Evolutionary conservation across 2,797 vertebrate genomes (phyloP).

Genomic region (Chiropotes sagulatus): DNA sequence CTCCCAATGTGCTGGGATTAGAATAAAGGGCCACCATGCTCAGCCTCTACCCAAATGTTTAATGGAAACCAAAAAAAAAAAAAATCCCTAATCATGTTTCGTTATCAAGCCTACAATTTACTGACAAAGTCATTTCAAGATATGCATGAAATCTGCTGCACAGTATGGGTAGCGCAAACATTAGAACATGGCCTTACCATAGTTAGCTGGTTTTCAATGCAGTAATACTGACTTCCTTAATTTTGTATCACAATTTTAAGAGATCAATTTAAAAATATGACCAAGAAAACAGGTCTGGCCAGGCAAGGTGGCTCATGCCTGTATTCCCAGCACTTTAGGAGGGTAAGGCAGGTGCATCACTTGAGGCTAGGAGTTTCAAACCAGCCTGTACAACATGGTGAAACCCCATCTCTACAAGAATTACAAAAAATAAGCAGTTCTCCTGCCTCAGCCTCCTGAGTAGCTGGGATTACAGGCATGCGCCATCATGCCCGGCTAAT

Average conservation of each 20-base stretch:
- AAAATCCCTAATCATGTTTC: not conserved
- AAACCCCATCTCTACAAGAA: too few relatives aligned
- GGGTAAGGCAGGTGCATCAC: too few relatives aligned
- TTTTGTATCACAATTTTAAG: slow-evolving; percentile 29
- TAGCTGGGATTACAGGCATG: too few relatives aligned
- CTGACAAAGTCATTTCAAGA: not conserved
- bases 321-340: too few relatives aligned
- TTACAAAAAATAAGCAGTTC: too few relatives aligned
- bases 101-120: not conserved
- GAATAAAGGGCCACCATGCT: too few relatives aligned
- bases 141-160: not conserved
- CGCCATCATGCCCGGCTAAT: too few relatives aligned
- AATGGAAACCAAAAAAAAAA: not conserved
- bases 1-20: too few relatives aligned
- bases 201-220: slow-evolving; percentile 12
- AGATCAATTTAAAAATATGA: not conserved
- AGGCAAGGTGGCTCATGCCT: too few relatives aligned
- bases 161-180: not conserved
- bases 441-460: too few relatives aligned
- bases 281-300: not conserved
- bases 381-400: too few relatives aligned
- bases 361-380: too few relatives aligned
- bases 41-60: not conserved
- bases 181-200: not conserved
- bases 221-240: slow-evolving; percentile 20